A percentile compares a stretch with the other conserved stretches of the same genome.
phyloP scores from a whole-genome alignment of 1,140 invertebrate genomes.

The Mycetomoellerius zeteki region DNA sequence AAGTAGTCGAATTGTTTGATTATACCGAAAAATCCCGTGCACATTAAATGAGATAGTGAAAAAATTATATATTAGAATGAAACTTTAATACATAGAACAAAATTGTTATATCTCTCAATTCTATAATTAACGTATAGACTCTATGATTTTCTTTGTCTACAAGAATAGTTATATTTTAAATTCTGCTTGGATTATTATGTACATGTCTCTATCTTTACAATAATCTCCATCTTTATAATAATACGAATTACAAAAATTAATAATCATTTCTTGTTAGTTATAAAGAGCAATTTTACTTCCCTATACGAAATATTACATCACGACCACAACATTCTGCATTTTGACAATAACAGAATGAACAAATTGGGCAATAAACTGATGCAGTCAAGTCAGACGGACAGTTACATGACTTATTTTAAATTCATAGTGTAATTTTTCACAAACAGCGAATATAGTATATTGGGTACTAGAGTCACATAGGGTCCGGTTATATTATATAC shows the following conservation, averaged over 20 bases:
- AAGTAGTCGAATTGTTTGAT: background rate
- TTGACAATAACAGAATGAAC: too few species aligned
- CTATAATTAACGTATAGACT: background rate
- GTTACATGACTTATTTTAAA: too few species aligned
- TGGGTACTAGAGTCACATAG: too few species aligned
- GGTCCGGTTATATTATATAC: too few species aligned
- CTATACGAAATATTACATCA: too few species aligned
- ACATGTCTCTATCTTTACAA: background rate
- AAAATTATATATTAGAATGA: background rate
- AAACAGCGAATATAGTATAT: too few species aligned
- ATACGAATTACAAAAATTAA: background rate
- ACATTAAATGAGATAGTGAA: background rate
- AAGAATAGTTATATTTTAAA: constrained; percentile 8
- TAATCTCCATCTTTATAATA: too few species aligned
- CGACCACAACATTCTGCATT: too few species aligned
- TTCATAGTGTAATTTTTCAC: too few species aligned
- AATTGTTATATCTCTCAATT: background rate
- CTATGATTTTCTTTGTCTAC: background rate
- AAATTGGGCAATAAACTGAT: too few species aligned
- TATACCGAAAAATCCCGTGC: background rate
- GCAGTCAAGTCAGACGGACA: too few species aligned
- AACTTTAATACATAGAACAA: constrained; percentile 14
- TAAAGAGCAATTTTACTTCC: too few species aligned
- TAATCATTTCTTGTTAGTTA: background rate
- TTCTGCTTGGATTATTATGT: background rate